Conservation (phyloP, 2,797 vertebrate genomes). For the Betta splendens region DNA sequence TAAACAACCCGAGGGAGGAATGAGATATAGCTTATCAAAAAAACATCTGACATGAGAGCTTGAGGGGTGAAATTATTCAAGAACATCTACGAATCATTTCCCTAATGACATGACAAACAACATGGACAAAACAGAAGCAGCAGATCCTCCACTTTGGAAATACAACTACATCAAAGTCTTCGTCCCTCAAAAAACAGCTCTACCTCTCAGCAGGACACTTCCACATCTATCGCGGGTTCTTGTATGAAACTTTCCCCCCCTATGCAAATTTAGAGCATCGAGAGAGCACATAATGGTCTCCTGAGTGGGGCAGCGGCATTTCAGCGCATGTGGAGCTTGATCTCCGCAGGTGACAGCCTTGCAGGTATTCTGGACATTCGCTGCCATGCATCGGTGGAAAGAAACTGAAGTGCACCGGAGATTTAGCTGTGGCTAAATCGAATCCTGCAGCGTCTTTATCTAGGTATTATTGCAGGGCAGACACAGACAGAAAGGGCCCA, state of each 20-base stretch:
- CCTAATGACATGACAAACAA: conserved; percentile 49
- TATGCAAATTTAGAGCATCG: conserved; percentile 48
- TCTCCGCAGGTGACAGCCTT: conserved; percentile 45
- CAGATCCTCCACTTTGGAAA: conserved; percentile 43
- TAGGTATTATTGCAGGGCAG: conserved; percentile 22
- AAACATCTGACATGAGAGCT: conserved; percentile 36
- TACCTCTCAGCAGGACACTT: conserved; percentile 24
- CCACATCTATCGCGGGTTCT: conserved; percentile 33
- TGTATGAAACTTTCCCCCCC: conserved; percentile 7
- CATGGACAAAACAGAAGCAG: conserved; percentile 31
- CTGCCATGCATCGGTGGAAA: conserved; percentile 29
- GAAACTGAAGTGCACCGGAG: conserved; percentile 8
- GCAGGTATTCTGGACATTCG: conserved; percentile 33
- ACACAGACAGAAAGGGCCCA: conserved; percentile 1
- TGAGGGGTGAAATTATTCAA: conserved; percentile 44
- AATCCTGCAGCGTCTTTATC: conserved; percentile 21
- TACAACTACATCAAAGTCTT: conserved; percentile 56
- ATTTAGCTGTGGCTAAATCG: conserved; percentile 33
- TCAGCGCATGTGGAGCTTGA: conserved; percentile 48
- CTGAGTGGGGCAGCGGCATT: conserved; percentile 35
- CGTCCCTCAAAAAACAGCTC: conserved; percentile 41
- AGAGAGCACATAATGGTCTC: conserved; percentile 56
- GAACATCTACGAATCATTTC: conserved; percentile 50
- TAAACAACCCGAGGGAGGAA: conserved; percentile 35
- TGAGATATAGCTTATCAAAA: conserved; percentile 20